Evolutionary conservation across 1,140 invertebrate species (phyloP), one percentile per base, ranked within the genome.

Genomic region (Pantala flavescens): DNA sequence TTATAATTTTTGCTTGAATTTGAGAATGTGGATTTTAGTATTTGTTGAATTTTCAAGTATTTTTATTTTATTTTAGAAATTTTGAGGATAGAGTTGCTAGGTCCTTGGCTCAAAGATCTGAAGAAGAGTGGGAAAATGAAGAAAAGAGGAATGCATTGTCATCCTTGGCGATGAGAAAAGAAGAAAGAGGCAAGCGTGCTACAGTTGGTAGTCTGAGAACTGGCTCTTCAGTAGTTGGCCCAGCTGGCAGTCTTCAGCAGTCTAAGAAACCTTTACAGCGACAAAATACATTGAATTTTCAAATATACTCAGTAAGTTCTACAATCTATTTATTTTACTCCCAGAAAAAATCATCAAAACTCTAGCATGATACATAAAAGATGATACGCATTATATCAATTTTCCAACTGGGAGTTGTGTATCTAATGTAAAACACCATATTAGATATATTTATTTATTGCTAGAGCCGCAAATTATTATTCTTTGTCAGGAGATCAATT

Each of bases 61-160:
- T 36, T 36, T 36, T 36, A 36, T 36, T 36, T 36, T 36, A 2
- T 36, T 77, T 77, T 83, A 90, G 84, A 84, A 90, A 83, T 86
- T 91, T 86, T 78, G 84, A 86, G 77, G 75, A 89, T 82, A 82
- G 85, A 83, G 79, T 89, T 83, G 84, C 87, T 83, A 80, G 88
- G 82, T 21, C 14, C 12, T 63, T 63, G 14, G 49, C 49, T 19
- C 14, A 84, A 84, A 76, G 83, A 86, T 80, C 79, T 86, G 70
- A 87, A 85, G 82, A 86, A 82, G 84, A 89, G 81, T 80, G 87
- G 82, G 77, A 83, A 77, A 81, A 89, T 77, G 82, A 87, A 0
- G 89, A 91, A 79, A 89, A 89, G 77, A 84, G 91, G 75, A 86
- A 89, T 77, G 91, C 90, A 21, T 83, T 93, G 75, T 90, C 89